These are phyloP conservation scores for Pleuronectes platessa DNA, from an alignment of 2,113 vertebrate species.

Conservation along the genomic window DNA sequence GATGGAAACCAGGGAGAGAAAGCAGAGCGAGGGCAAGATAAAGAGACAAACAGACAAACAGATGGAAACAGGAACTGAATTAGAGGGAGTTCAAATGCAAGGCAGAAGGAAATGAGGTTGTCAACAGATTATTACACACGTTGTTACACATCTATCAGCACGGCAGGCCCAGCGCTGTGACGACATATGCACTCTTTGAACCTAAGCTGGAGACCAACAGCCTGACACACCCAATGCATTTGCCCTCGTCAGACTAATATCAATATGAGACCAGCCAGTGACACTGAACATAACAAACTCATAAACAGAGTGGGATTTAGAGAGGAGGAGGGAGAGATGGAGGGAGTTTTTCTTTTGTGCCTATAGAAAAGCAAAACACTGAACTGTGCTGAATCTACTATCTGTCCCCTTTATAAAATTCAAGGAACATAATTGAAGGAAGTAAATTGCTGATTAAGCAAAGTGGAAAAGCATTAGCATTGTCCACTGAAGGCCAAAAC, in stretches of 20 bases:
- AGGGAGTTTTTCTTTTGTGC: background rate
- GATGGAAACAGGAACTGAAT: constrained; percentile 28
- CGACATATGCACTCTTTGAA: background rate
- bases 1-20: background rate
- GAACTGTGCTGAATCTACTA: constrained; percentile 9
- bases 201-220: constrained; percentile 6
- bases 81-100: constrained; percentile 17
- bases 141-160: constrained; percentile 1
- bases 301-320: background rate
- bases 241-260: background rate
- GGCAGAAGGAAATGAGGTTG: constrained; percentile 1
- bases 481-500: constrained; percentile 26
- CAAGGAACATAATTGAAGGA: constrained; percentile 29
- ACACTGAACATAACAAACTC: constrained; percentile 18
- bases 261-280: constrained; percentile 4
- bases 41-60: background rate
- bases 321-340: background rate
- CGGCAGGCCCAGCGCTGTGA: background rate
- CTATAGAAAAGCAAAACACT: constrained; percentile 9
- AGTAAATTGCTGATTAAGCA: constrained; percentile 42
- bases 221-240: background rate
- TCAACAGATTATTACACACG: constrained; percentile 8
- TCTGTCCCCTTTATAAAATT: background rate
- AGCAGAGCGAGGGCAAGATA: background rate
- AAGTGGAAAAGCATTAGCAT: constrained; percentile 18